Percentiles rank a stretch among this genome's conserved stretches.
These are phyloP conservation scores for Orthonyx spaldingii DNA, from an alignment of 2,113 vertebrate genomes.

Conservation along the genomic window DNA sequence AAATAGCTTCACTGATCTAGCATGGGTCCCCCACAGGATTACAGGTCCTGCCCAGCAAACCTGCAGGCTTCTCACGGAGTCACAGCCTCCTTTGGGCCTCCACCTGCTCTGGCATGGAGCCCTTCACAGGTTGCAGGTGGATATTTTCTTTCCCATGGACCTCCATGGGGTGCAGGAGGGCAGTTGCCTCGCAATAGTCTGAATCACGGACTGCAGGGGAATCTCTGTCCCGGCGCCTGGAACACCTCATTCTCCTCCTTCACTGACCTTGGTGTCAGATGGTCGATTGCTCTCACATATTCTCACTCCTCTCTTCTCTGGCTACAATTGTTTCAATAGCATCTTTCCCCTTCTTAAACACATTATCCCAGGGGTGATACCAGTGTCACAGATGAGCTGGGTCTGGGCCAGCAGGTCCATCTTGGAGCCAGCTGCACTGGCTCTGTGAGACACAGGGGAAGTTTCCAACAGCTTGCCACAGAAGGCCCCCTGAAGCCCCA, in stretches of 20 bases:
- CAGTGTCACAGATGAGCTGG: background rate
- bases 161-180: too few species aligned
- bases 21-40: too few species aligned
- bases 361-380: background rate
- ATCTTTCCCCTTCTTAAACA: background rate
- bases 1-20: background rate
- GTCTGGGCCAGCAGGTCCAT: background rate
- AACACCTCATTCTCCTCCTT: background rate
- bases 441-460: background rate
- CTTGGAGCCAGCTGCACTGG: accelerated
- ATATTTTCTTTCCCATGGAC: background rate
- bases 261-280: too few species aligned
- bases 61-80: background rate
- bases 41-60: background rate
- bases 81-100: background rate
- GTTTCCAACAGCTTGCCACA: background rate
- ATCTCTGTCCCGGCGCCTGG: background rate
- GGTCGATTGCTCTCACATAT: background rate
- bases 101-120: background rate
- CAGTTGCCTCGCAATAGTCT: accelerated
- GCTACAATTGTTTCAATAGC: background rate
- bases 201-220: too few species aligned
- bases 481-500: background rate
- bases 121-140: background rate
- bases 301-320: background rate